These are phyloP conservation scores for Desmophyllum pertusum DNA, from an alignment of 92 coral and sea anemone species.

Conservation along the genomic window DNA sequence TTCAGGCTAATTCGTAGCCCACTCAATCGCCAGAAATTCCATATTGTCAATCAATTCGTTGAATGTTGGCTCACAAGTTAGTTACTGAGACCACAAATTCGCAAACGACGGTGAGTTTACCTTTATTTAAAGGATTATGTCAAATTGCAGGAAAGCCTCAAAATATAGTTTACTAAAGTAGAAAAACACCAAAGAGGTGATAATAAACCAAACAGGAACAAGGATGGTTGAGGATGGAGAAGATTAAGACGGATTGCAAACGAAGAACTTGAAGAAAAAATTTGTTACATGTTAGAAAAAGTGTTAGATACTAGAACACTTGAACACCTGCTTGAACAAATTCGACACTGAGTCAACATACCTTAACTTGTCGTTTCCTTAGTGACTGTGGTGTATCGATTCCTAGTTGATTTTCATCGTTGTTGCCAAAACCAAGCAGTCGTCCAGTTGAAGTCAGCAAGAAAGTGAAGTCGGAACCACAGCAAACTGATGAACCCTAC, in stretches of 20 bases:
- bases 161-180: too few species aligned
- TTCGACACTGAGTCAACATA: neutral
- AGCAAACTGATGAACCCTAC: constrained; percentile 77
- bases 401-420: constrained; percentile 93
- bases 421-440: constrained; percentile 94
- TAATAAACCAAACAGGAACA: too few species aligned
- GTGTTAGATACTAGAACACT: neutral
- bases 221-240: too few species aligned
- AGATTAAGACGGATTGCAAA: too few species aligned
- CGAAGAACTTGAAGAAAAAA: neutral
- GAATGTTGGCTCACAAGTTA: neutral
- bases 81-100: too few species aligned
- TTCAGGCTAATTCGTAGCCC: too few species aligned
- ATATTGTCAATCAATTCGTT: neutral
- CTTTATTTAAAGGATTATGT: too few species aligned
- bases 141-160: too few species aligned
- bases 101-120: too few species aligned
- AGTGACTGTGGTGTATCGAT: constrained; percentile 87
- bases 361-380: constrained; percentile 83
- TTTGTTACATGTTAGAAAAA: neutral
- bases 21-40: too few species aligned
- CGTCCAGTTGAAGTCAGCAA: constrained; percentile 87
- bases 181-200: too few species aligned
- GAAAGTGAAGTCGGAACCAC: constrained; percentile 92
- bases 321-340: neutral